Percentiles rank a stretch among this genome's conserved stretches.
Evolutionary conservation across 2,797 vertebrate genomes (phyloP).

Genomic region (Rhinoraja longicauda): DNA sequence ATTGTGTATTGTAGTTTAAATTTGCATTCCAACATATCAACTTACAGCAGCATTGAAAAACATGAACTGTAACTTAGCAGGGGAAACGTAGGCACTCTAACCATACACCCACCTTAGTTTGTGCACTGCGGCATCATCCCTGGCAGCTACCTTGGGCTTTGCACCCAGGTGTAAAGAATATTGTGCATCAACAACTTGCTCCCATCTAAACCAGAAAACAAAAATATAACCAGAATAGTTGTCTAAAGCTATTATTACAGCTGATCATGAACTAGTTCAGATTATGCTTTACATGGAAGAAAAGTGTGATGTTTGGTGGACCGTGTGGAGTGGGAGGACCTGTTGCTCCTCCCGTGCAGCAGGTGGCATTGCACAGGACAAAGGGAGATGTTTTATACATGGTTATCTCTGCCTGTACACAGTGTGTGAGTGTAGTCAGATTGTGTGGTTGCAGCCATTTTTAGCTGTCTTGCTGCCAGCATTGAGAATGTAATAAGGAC

Average conservation of each 20-base stretch:
- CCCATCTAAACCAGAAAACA: conserved; percentile 65
- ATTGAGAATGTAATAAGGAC: too few species aligned
- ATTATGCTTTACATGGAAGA: background rate
- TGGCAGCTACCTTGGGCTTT: conserved; percentile 70
- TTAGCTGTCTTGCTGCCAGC: too few species aligned
- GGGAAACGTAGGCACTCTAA: background rate
- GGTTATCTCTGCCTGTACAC: too few species aligned
- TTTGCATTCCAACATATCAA: background rate
- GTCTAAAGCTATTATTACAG: background rate
- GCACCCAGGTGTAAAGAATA: conserved; percentile 76
- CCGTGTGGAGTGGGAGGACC: too few species aligned
- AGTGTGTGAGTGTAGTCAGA: too few species aligned
- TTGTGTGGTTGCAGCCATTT: too few species aligned
- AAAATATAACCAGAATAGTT: background rate
- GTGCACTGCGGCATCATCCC: conserved; percentile 73
- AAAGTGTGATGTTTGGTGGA: too few species aligned
- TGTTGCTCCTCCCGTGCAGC: too few species aligned
- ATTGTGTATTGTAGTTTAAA: background rate
- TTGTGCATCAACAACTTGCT: conserved; percentile 86
- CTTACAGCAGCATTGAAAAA: background rate
- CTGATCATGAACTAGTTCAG: background rate
- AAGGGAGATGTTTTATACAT: too few species aligned
- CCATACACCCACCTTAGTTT: conserved; percentile 69
- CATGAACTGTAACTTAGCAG: background rate
- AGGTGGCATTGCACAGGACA: too few species aligned